These are phyloP conservation scores for Nymphalis urticae DNA, from an alignment of 2,888 invertebrate species.

Conservation along the genomic window DNA sequence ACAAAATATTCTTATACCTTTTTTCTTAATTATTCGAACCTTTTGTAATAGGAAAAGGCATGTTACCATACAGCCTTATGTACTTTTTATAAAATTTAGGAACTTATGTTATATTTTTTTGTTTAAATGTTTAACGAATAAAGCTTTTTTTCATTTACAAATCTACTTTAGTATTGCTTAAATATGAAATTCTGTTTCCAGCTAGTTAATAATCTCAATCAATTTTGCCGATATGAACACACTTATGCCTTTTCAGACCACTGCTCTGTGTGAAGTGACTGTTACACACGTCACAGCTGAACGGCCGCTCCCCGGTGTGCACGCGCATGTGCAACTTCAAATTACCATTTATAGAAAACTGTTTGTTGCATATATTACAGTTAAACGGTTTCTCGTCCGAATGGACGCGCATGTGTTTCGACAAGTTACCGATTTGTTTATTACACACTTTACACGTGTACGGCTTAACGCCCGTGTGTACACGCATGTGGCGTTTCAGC, in stretches of 20 bases:
- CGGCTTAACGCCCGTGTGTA: conserved; percentile 67
- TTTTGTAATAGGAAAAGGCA: too few relatives aligned
- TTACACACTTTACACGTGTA: conserved; percentile 72
- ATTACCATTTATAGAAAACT: conserved; percentile 40
- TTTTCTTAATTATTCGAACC: too few relatives aligned
- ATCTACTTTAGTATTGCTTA: too few relatives aligned
- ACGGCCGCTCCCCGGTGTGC: conserved; percentile 40
- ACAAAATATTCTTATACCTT: too few relatives aligned
- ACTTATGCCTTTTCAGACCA: conserved; percentile 44
- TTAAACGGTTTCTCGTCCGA: conserved; percentile 56
- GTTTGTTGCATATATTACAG: conserved; percentile 44
- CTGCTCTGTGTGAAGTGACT: conserved; percentile 42
- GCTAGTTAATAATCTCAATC: conserved; percentile 11
- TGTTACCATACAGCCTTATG: too few relatives aligned
- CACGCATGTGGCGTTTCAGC: conserved; percentile 64
- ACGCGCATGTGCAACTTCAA: conserved; percentile 43
- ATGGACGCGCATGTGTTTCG: conserved; percentile 70
- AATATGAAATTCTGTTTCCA: too few relatives aligned
- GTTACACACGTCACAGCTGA: conserved; percentile 36
- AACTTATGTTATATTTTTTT: too few relatives aligned
- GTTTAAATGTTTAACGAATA: too few relatives aligned
- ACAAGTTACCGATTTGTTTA: conserved; percentile 69
- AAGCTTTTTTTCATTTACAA: too few relatives aligned
- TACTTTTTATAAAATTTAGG: too few relatives aligned
- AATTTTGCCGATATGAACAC: conserved; percentile 30